Percentiles rank a stretch among this genome's conserved stretches.
phyloP scores from a whole-genome alignment of 2,797 vertebrate genomes.

The Anabas testudineus region DNA sequence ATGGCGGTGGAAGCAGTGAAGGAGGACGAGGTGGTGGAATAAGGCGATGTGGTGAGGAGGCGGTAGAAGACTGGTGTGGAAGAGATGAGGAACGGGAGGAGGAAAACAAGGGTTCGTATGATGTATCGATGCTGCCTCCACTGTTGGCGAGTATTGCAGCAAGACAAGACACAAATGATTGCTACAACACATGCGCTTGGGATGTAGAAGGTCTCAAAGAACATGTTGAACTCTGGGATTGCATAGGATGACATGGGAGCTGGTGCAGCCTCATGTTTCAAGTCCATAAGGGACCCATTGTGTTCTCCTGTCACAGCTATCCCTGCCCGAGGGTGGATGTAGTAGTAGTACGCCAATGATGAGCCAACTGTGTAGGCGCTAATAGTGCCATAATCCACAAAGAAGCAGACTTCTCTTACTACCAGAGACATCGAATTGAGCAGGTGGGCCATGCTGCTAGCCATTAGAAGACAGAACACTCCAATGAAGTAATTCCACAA shows the following conservation, averaged over 20 bases:
- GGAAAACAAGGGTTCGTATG: conserved; percentile 87
- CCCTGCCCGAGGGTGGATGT: conserved; percentile 80
- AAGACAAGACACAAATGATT: conserved; percentile 84
- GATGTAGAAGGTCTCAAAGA: conserved; percentile 84
- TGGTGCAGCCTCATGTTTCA: conserved; percentile 3
- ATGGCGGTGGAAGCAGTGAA: conserved; percentile 65
- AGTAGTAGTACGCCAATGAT: conserved; percentile 79
- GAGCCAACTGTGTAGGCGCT: conserved; percentile 83
- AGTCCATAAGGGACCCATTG: conserved; percentile 43
- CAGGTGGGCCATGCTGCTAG: conserved; percentile 84
- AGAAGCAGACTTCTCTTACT: conserved; percentile 83
- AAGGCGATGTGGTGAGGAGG: conserved; percentile 75
- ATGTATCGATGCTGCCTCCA: conserved; percentile 84
- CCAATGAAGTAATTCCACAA: conserved; percentile 86
- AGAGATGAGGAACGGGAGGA: conserved; percentile 84
- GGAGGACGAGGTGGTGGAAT: conserved; percentile 55
- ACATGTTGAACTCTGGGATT: conserved; percentile 46
- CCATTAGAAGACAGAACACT: conserved; percentile 84
- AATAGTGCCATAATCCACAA: conserved; percentile 85
- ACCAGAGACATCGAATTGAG: conserved; percentile 88
- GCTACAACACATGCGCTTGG: conserved; percentile 83
- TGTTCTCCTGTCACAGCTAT: conserved; percentile 43
- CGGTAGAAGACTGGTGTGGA: conserved; percentile 86
- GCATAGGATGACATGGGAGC: not conserved
- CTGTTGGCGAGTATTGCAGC: conserved; percentile 85